phyloP scores from a whole-genome alignment of 2,113 vertebrate genomes.

The Poeciliopsis prolifica region DNA sequence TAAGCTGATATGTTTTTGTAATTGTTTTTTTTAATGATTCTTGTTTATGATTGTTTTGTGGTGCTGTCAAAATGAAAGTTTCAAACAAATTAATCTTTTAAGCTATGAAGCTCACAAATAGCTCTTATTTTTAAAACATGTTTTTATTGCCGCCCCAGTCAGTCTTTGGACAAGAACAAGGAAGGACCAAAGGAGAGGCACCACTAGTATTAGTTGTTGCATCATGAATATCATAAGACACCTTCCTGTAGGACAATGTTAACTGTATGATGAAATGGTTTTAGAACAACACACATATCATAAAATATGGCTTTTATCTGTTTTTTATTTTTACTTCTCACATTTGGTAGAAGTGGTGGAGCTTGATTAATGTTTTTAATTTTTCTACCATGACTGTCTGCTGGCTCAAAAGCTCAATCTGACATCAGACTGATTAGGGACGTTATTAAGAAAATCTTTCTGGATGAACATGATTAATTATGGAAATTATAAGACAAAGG shows the following conservation, averaged over 20 bases:
- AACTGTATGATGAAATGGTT: neutral
- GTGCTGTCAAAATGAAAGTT: conserved; percentile 22
- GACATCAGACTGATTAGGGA: conserved; percentile 61
- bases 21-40: conserved; percentile 21
- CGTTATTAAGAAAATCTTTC: conserved; percentile 57
- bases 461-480: conserved; percentile 49
- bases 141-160: no score
- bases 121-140: no score
- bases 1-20: conserved; percentile 8
- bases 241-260: no score
- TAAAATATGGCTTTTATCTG: conserved; percentile 6
- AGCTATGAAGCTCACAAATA: conserved; percentile 9
- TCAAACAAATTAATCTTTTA: conserved; percentile 34
- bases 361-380: conserved; percentile 65
- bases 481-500: conserved; percentile 27
- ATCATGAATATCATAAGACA: neutral
- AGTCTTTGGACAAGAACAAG: conserved; percentile 13
- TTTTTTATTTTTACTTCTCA: conserved; percentile 6
- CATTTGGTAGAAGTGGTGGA: conserved; percentile 30
- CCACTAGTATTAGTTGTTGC: neutral
- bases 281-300: no score
- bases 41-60: conserved; percentile 28
- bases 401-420: conserved; percentile 41
- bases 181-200: neutral
- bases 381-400: conserved; percentile 55